Evolutionary conservation across 2,888 invertebrate genomes (phyloP).

Genomic region (Drosophila dives): DNA sequence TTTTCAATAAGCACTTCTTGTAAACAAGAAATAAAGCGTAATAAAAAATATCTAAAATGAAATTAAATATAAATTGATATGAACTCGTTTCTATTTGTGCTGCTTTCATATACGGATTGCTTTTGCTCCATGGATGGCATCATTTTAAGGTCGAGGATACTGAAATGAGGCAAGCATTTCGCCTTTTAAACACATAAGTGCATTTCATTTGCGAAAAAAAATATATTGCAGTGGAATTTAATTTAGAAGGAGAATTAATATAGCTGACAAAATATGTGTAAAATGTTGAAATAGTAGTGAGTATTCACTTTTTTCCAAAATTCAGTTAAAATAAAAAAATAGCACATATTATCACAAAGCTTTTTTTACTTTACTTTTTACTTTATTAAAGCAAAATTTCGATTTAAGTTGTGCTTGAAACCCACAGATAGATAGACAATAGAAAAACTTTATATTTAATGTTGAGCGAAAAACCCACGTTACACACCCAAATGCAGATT

Average conservation of each 20-base stretch:
- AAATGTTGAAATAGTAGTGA: neutral
- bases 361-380: too few relatives aligned
- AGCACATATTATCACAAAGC: neutral
- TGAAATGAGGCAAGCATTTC: neutral
- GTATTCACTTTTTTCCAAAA: neutral
- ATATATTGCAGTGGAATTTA: neutral
- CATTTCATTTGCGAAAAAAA: neutral
- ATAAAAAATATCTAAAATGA: slow-evolving; percentile 22
- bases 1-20: slow-evolving; percentile 16
- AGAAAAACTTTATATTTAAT: neutral
- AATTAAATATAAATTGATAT: slow-evolving; percentile 52
- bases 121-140: slow-evolving; percentile 16
- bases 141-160: slow-evolving; percentile 30
- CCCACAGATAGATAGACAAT: neutral
- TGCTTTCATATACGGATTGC: neutral
- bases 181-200: neutral
- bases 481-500: neutral
- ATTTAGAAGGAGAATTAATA: neutral
- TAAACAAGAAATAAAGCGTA: slow-evolving; percentile 1
- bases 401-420: neutral
- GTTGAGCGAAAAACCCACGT: neutral
- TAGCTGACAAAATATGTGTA: neutral
- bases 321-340: neutral
- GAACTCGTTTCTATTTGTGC: slow-evolving; percentile 22
- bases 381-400: neutral